Evolutionary conservation across 1,140 invertebrate genomes (phyloP).

Genomic region (Eueides isabella): DNA sequence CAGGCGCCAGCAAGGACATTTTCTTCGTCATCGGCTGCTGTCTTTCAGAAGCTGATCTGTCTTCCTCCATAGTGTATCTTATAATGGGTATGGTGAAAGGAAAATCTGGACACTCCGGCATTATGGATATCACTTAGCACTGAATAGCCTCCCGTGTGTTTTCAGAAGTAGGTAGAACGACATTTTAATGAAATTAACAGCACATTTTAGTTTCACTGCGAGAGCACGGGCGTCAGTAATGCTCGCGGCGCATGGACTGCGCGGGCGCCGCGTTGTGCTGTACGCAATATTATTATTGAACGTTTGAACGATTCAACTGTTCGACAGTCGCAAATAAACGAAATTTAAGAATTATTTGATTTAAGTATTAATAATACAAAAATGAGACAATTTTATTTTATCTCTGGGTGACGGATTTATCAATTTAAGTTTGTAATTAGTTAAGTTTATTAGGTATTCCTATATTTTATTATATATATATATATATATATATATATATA

Average conservation of each 20-base stretch:
- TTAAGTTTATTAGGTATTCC: neutral
- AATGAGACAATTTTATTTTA: neutral
- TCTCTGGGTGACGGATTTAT: neutral
- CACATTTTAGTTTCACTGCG: conserved; percentile 41
- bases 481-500: too few relatives aligned
- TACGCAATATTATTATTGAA: conserved; percentile 29
- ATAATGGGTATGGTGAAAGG: conserved; percentile 75
- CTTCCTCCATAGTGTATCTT: conserved; percentile 75
- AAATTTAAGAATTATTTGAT: too few relatives aligned
- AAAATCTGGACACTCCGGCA: conserved; percentile 77
- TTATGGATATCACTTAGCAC: conserved; percentile 62
- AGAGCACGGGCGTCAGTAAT: conserved; percentile 50
- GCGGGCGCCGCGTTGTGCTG: conserved; percentile 29
- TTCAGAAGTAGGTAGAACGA: conserved; percentile 53
- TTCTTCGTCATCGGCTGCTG: conserved; percentile 67
- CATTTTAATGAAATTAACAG: conserved; percentile 52
- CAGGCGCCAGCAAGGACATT: conserved; percentile 69
- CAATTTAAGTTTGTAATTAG: neutral
- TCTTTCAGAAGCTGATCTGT: conserved; percentile 51
- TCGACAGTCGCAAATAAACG: too few relatives aligned
- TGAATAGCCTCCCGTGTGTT: conserved; percentile 47
- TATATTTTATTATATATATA: too few relatives aligned
- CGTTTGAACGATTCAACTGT: conserved; percentile 28
- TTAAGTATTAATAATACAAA: too few relatives aligned
- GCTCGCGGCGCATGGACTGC: conserved; percentile 46